A percentile compares a stretch with the other conserved stretches of the same genome.
These are phyloP conservation scores for Galeruca laticollis DNA, from an alignment of 2,888 invertebrate genomes.

Conservation along the genomic window DNA sequence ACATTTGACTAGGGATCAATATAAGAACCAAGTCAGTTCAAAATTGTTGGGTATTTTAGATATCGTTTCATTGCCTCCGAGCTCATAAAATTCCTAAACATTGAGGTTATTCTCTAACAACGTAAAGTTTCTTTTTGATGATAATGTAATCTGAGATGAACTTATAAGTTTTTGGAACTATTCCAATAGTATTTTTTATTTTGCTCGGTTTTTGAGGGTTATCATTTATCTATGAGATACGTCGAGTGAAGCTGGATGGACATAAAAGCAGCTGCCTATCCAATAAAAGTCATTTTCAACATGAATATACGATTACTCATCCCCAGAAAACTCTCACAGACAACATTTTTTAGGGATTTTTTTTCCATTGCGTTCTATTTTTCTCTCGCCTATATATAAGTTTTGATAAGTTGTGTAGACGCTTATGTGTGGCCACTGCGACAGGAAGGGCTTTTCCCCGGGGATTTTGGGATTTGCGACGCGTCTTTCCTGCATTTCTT, in stretches of 20 bases:
- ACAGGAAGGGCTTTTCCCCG: constrained; percentile 56
- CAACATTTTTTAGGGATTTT: constrained; percentile 15
- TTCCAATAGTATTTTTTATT: not conserved
- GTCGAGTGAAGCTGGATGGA: not conserved
- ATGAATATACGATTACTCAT: constrained; percentile 18
- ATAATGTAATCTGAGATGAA: not conserved
- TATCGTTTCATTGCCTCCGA: too few relatives aligned
- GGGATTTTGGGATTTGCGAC: constrained; percentile 58
- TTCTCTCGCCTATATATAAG: constrained; percentile 20
- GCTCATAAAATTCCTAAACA: too few relatives aligned
- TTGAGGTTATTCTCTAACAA: not conserved
- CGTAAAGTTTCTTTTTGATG: not conserved
- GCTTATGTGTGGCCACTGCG: constrained; percentile 58
- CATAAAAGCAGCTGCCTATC: constrained; percentile 19
- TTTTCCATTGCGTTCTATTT: constrained; percentile 16
- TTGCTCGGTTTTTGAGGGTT: not conserved
- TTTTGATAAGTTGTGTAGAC: constrained; percentile 59
- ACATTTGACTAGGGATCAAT: too few relatives aligned
- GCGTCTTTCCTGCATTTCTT: constrained; percentile 57
- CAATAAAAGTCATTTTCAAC: constrained; percentile 22
- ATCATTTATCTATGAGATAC: constrained; percentile 16
- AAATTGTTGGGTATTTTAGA: too few relatives aligned
- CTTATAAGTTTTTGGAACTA: not conserved
- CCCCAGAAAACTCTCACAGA: constrained; percentile 34
- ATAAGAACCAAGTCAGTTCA: too few relatives aligned